Evolutionary conservation across 1,140 invertebrate species (phyloP).

Genomic region (Cryptotermes secundus): DNA sequence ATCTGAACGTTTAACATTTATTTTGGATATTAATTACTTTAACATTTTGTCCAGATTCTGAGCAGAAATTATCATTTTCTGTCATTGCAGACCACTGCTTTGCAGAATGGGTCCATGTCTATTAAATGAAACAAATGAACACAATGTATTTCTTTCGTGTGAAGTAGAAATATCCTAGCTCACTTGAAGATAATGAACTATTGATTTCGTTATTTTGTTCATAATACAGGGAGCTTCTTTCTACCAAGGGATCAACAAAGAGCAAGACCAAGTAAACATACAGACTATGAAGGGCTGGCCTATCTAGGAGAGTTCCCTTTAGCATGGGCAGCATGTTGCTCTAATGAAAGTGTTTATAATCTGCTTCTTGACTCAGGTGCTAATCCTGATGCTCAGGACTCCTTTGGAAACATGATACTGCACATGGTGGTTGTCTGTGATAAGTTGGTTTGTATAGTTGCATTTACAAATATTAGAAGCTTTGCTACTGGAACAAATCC

Average conservation of each 20-base stretch:
- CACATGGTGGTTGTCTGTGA: constrained; percentile 98
- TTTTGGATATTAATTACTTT: too few relatives aligned
- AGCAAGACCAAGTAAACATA: constrained; percentile 67
- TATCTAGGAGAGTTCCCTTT: constrained; percentile 96
- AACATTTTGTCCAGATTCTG: too few relatives aligned
- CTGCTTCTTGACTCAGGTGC: constrained; percentile 87
- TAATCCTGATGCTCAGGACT: constrained; percentile 89
- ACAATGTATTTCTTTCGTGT: too few relatives aligned
- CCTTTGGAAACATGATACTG: constrained; percentile 93
- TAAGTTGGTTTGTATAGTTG: constrained; percentile 71
- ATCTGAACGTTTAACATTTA: too few relatives aligned
- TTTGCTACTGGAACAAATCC: too few relatives aligned
- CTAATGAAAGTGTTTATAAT: constrained; percentile 97
- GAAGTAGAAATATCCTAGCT: too few relatives aligned
- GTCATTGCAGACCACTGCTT: background rate
- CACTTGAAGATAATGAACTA: too few relatives aligned
- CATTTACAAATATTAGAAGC: too few relatives aligned
- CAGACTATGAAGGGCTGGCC: constrained; percentile 93
- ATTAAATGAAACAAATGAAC: too few relatives aligned
- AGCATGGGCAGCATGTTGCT: constrained; percentile 95
- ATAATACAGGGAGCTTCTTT: constrained; percentile 78
- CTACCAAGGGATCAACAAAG: constrained; percentile 87
- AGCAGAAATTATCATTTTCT: too few relatives aligned
- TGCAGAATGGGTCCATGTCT: too few relatives aligned
- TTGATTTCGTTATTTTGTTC: background rate